Base-by-base conservation (phyloP, 1,140 invertebrate species). In the Agrypnia vestita region DNA sequence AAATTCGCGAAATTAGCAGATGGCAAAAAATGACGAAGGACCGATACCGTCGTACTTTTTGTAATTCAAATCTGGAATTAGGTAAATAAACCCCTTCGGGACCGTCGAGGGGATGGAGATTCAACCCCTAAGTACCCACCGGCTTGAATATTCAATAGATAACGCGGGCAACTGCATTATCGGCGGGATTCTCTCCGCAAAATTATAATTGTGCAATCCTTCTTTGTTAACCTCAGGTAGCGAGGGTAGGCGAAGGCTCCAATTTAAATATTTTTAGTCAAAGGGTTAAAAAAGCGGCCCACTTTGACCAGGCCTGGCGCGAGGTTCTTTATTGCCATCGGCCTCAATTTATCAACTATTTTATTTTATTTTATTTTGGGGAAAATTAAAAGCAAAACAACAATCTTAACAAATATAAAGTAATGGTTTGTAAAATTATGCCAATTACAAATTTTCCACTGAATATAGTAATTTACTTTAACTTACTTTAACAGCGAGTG, bases 91-190 rank as follows among this genome's bases (percentile, higher is more conserved):
- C 67, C 78, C 78, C 67, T 62, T 64, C 61, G 74, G 53, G 53
- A 67, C 49, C 55, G 17, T 46, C n/a, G 25, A 51, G 49, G 67
- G 82, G 82, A 80, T 83, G 76, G 79, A 83, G 79, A 80, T 79
- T 76, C 79, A 83, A 78, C 82, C 82, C 82, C 78, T 79, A 69
- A 79, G 47, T 73, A 55, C 47, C 15, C 53, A 69, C 64, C 75
- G 59, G 77, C 79, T 72, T 82, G 81, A 77, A 83, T 83, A 83
- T 83, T 83, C 79, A 83, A 83, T 82, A 82, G 78, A 82, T 76
- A 80, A 71, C 17, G 75, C 73, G 9, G 62, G 76, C 76, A 83
- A 76, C 77, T 83, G 82, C 79, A 83, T 83, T 83, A 80, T 83
- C 76, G 81, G 81, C 71, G 69, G 44, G 56, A 75, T 49, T 43